A percentile compares a stretch with the other conserved stretches of the same genome.
Evolutionary conservation across 2,113 vertebrate genomes (phyloP).

Genomic region (Camelus dromedarius): DNA sequence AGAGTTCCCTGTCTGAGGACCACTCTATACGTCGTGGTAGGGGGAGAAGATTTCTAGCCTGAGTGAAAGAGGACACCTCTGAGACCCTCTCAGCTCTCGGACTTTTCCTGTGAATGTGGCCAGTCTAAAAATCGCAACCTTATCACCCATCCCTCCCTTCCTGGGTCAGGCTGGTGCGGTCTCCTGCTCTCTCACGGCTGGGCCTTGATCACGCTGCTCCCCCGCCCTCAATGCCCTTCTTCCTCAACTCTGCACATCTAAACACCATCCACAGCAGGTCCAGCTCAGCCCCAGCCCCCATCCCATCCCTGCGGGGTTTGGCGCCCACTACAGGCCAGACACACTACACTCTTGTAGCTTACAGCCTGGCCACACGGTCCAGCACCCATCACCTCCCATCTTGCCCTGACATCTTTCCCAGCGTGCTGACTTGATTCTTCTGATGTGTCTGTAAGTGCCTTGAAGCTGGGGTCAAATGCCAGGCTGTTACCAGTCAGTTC

Average conservation of each 20-base stretch:
- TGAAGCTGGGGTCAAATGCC: background rate
- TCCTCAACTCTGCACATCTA: background rate
- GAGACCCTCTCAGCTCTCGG: background rate
- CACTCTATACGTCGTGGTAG: background rate
- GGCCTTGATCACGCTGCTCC: background rate
- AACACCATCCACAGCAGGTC: background rate
- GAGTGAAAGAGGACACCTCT: background rate
- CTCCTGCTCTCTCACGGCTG: background rate
- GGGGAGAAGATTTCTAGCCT: background rate
- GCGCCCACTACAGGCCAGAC: background rate
- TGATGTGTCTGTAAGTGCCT: fast-evolving
- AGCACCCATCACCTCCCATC: fast-evolving
- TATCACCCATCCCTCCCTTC: background rate
- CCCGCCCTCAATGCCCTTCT: background rate
- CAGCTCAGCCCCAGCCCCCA: background rate
- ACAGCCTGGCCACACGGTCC: fast-evolving
- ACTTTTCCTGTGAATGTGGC: background rate
- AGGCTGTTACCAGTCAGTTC: background rate
- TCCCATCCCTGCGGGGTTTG: background rate
- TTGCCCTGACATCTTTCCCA: background rate
- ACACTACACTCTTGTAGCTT: fast-evolving
- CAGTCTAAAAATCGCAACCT: background rate
- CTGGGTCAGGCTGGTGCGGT: background rate
- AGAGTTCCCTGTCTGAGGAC: background rate
- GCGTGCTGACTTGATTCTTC: background rate